phyloP scores from a whole-genome alignment of 2,113 vertebrate species.

The Isurus oxyrinchus region DNA sequence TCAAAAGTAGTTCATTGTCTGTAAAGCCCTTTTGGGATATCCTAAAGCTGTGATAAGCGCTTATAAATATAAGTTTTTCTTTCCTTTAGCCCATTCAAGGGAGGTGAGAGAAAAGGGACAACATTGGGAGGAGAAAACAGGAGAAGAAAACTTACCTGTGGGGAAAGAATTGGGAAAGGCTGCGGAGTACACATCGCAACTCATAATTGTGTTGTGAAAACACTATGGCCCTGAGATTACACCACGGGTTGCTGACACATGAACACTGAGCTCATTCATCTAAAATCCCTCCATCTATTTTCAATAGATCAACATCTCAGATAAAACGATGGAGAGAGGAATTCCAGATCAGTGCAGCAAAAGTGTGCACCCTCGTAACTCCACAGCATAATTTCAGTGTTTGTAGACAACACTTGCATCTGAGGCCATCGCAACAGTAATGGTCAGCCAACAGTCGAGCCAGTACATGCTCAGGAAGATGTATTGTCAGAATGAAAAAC shows the following conservation, averaged over 20 bases:
- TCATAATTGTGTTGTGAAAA: not conserved
- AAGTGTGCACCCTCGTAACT: not conserved
- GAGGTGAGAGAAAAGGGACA: not conserved
- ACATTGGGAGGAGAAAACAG: not conserved
- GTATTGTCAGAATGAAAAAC: not conserved
- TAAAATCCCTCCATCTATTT: not conserved
- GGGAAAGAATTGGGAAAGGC: too few relatives aligned
- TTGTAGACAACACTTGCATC: not conserved
- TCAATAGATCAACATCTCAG: not conserved
- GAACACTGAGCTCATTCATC: not conserved
- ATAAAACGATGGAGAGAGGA: not conserved
- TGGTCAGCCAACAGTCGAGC: too few relatives aligned
- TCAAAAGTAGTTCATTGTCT: not conserved
- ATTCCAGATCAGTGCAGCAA: not conserved
- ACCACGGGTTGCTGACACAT: not conserved
- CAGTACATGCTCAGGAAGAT: not conserved
- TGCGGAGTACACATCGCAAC: not conserved
- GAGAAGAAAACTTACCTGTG: not conserved
- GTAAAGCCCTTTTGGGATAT: not conserved
- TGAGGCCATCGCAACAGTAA: not conserved
- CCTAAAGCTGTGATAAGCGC: not conserved
- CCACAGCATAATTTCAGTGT: not conserved
- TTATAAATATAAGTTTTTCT: not conserved
- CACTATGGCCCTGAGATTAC: not conserved
- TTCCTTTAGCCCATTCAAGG: not conserved